Percentiles rank a stretch among this genome's conserved stretches.
phyloP scores from a whole-genome alignment of 2,888 invertebrate species.

The Tachina fera region DNA sequence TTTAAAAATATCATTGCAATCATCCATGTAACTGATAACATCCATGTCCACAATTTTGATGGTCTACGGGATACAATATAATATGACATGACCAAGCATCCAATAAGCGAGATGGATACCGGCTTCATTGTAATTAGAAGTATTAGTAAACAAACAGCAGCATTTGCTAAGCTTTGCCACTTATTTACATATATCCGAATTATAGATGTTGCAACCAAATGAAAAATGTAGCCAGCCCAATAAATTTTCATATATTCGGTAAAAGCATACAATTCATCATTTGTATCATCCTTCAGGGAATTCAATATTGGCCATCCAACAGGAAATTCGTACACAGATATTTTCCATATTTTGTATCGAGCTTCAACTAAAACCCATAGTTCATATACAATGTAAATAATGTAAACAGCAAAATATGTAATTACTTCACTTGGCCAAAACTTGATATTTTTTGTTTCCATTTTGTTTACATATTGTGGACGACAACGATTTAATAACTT shows the following conservation, averaged over 20 bases:
- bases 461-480: conserved; percentile 17
- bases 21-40: conserved; percentile 78
- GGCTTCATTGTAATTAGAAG: conserved; percentile 72
- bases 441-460: conserved; percentile 29
- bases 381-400: conserved; percentile 79
- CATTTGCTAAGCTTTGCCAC: conserved; percentile 74
- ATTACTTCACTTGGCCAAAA: conserved; percentile 75
- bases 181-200: conserved; percentile 72
- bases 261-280: conserved; percentile 81
- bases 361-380: conserved; percentile 76
- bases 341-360: conserved; percentile 75
- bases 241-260: conserved; percentile 76
- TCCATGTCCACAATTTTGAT: conserved; percentile 77
- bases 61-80: conserved; percentile 73
- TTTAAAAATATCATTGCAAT: conserved; percentile 77
- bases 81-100: conserved; percentile 76
- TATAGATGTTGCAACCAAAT: conserved; percentile 75
- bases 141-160: conserved; percentile 75
- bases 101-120: conserved; percentile 73
- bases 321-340: conserved; percentile 76
- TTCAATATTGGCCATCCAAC: conserved; percentile 78
- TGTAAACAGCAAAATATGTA: conserved; percentile 79
- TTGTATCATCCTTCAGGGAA: conserved; percentile 79
- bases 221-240: conserved; percentile 79
- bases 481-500: too few relatives aligned